Evolutionary conservation across 2,888 invertebrate species (phyloP).

Genomic region (Melanchra persicariae): DNA sequence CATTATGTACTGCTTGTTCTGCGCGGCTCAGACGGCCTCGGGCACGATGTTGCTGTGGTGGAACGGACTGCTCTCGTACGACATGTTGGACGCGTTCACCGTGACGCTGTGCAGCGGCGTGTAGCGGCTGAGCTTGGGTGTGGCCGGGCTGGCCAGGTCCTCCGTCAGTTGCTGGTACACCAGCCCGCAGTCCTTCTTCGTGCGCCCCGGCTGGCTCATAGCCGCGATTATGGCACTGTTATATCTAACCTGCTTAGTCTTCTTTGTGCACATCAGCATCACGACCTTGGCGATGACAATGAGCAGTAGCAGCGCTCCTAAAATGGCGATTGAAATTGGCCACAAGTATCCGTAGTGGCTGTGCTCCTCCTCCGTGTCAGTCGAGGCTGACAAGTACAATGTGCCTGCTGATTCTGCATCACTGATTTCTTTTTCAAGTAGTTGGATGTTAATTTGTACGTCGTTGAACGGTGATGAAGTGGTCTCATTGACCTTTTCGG

Average conservation of each 20-base stretch:
- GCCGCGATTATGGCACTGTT: conserved; percentile 90
- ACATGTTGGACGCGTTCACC: conserved; percentile 87
- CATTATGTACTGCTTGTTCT: conserved; percentile 73
- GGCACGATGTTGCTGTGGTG: conserved; percentile 92
- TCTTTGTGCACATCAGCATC: conserved; percentile 82
- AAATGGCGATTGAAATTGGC: conserved; percentile 91
- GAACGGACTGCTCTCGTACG: conserved; percentile 92
- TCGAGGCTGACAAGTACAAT: conserved; percentile 77
- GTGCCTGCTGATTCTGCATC: conserved; percentile 70
- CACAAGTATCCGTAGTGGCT: conserved; percentile 89
- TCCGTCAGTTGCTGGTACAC: conserved; percentile 95
- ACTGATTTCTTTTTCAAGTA: conserved; percentile 79
- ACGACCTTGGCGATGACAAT: conserved; percentile 89
- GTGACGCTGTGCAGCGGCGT: conserved; percentile 89
- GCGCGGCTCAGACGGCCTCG: conserved; percentile 89
- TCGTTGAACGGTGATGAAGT: conserved; percentile 65
- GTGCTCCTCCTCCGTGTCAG: conserved; percentile 83
- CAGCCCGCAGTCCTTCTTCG: conserved; percentile 93
- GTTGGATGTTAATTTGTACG: conserved; percentile 80
- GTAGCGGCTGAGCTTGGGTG: conserved; percentile 93
- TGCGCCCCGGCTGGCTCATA: conserved; percentile 89
- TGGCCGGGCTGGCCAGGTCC: conserved; percentile 93
- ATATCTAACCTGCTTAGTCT: conserved; percentile 84
- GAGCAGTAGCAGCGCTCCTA: conserved; percentile 90
- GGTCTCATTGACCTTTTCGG: conserved; percentile 32